Evolutionary conservation across 1,140 invertebrate species (phyloP).

Genomic region (Centruroides sculpturatus): DNA sequence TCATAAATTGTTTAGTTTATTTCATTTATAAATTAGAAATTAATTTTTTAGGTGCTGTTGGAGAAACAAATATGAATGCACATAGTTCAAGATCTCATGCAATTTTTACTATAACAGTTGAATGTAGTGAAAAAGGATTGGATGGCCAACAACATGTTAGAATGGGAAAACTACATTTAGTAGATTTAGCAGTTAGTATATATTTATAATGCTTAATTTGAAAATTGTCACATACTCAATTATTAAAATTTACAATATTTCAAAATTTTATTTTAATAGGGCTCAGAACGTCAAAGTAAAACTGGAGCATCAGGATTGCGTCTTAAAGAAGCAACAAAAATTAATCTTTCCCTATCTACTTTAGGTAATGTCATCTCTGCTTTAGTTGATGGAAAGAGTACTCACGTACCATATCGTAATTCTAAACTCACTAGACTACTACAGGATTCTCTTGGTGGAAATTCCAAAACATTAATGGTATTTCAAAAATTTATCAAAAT

Average conservation of each 20-base stretch:
- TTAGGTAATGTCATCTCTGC: constrained; percentile 92
- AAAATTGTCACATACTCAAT: no score
- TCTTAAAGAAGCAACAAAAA: constrained; percentile 87
- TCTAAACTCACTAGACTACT: constrained; percentile 82
- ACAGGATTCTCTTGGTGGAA: constrained; percentile 89
- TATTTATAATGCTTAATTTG: not conserved
- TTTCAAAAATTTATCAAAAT: constrained; percentile 4
- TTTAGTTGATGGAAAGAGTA: constrained; percentile 82
- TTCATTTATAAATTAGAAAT: not conserved
- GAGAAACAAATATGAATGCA: constrained; percentile 74
- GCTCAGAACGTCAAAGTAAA: constrained; percentile 78
- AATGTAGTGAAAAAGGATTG: constrained; percentile 51
- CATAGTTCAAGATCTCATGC: constrained; percentile 73
- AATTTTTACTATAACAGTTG: constrained; percentile 74
- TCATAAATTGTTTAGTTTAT: constrained; percentile 7
- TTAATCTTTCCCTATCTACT: constrained; percentile 84
- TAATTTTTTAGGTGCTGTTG: constrained; percentile 39
- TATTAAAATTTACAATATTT: not conserved
- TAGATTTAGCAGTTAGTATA: constrained; percentile 59
- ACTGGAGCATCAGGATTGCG: constrained; percentile 77
- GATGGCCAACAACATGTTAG: constrained; percentile 46
- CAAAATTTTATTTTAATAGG: constrained; percentile 28
- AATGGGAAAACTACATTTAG: constrained; percentile 65
- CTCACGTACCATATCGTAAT: constrained; percentile 87
- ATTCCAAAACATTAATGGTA: constrained; percentile 93